Conservation (phyloP, 2,113 vertebrate genomes). For the Epinephelus moara region DNA sequence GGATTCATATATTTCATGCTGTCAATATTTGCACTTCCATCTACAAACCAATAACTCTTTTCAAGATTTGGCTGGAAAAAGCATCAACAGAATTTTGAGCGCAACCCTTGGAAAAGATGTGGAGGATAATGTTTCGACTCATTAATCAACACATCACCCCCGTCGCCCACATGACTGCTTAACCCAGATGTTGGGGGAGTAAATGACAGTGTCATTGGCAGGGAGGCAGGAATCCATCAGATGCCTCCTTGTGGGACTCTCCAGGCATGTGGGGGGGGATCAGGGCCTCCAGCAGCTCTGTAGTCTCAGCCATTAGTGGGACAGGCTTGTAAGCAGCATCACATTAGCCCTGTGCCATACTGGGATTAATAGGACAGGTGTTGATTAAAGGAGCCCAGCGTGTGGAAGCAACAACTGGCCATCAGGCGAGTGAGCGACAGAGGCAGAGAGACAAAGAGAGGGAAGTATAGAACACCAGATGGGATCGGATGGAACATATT, state of each 20-base stretch:
- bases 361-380: slow-evolving; percentile 86
- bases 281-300: slow-evolving; percentile 63
- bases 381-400: slow-evolving; percentile 80
- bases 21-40: not conserved
- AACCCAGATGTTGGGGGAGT: slow-evolving; percentile 82
- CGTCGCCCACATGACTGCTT: slow-evolving; percentile 63
- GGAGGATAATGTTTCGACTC: slow-evolving; percentile 41
- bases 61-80: slow-evolving; percentile 11
- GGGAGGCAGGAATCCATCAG: slow-evolving; percentile 80
- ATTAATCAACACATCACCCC: slow-evolving; percentile 74
- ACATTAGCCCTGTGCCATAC: slow-evolving; percentile 80
- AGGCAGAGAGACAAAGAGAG: slow-evolving; percentile 36
- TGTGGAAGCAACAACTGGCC: slow-evolving; percentile 75
- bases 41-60: slow-evolving; percentile 23
- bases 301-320: slow-evolving; percentile 71
- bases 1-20: not conserved
- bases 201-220: slow-evolving; percentile 80
- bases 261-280: slow-evolving; percentile 43
- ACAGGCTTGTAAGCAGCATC: slow-evolving; percentile 75
- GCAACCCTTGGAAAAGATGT: slow-evolving; percentile 19
- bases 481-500: slow-evolving; percentile 79
- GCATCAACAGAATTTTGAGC: not conserved
- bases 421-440: slow-evolving; percentile 54
- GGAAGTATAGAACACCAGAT: slow-evolving; percentile 74
- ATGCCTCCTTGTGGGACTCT: slow-evolving; percentile 73